A percentile compares a stretch with the other conserved stretches of the same genome.
phyloP scores from a whole-genome alignment of 2,113 vertebrate species.

The human region DNA sequence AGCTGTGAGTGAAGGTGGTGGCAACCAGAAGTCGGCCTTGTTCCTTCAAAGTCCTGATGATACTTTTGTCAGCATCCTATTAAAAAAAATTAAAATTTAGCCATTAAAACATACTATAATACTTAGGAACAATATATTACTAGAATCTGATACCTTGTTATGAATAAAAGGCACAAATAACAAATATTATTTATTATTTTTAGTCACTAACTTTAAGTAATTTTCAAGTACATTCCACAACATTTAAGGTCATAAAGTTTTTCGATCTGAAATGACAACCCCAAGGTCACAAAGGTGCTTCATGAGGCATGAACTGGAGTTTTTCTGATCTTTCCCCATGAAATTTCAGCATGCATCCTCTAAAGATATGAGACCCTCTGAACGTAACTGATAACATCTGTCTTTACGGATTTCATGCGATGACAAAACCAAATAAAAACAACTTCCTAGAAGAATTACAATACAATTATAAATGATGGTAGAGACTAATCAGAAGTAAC shows the following conservation, averaged over 20 bases:
- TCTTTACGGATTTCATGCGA: background rate
- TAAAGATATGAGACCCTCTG: background rate
- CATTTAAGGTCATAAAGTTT: background rate
- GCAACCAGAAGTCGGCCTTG: constrained; percentile 90
- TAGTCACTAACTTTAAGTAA: background rate
- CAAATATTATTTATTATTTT: background rate
- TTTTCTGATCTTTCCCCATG: background rate
- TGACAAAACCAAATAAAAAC: background rate
- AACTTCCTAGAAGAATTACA: background rate
- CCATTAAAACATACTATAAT: background rate
- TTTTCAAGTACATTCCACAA: background rate
- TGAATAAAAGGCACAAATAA: background rate
- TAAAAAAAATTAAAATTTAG: constrained; percentile 43
- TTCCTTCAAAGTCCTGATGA: constrained; percentile 94
- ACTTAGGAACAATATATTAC: background rate
- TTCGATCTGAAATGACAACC: background rate
- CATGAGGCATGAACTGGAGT: background rate
- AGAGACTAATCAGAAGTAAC: background rate
- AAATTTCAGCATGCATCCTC: background rate
- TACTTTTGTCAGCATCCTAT: constrained; percentile 97
- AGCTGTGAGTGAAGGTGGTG: constrained; percentile 92
- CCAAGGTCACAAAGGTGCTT: background rate
- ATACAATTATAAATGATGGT: background rate
- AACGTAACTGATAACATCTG: background rate
- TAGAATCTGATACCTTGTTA: background rate